A percentile compares a stretch with the other conserved stretches of the same genome.
Evolutionary conservation across 2,113 vertebrate genomes (phyloP).

Genomic region (Phalacrocorax carbo): DNA sequence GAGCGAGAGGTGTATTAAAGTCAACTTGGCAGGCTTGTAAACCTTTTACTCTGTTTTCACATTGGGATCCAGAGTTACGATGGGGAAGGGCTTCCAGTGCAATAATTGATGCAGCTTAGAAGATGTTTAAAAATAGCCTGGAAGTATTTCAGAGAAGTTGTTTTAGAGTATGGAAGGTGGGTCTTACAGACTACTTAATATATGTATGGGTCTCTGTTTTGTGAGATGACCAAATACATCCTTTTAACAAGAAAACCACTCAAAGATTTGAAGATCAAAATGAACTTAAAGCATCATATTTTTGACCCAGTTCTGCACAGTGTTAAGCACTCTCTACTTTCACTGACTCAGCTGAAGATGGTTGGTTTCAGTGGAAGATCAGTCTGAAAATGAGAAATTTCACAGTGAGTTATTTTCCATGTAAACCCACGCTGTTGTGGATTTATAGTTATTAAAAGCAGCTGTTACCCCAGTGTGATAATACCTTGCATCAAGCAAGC

Average conservation of each 20-base stretch:
- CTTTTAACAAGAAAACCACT: slow-evolving; percentile 11
- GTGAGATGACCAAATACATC: not conserved
- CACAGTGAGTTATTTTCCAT: not conserved
- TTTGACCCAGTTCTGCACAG: not conserved
- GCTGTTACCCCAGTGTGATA: not conserved
- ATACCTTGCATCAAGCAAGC: not conserved
- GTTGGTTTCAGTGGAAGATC: not conserved
- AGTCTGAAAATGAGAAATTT: slow-evolving; percentile 6
- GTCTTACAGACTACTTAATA: not conserved
- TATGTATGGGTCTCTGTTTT: not conserved
- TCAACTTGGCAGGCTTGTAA: slow-evolving; percentile 69
- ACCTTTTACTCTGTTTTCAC: slow-evolving; percentile 13
- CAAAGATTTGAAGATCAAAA: slow-evolving; percentile 9
- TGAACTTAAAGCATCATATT: not conserved
- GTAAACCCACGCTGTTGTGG: not conserved
- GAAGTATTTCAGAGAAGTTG: not conserved
- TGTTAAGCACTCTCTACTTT: not conserved
- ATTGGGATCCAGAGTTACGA: not conserved
- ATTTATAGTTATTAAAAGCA: slow-evolving; percentile 3
- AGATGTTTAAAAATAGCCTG: slow-evolving; percentile 5
- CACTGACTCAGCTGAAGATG: not conserved
- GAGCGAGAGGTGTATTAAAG: slow-evolving; percentile 47
- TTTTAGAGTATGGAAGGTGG: not conserved
- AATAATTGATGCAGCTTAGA: not conserved
- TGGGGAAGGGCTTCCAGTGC: not conserved